Conservation (phyloP, 2,797 vertebrate species). For the Crocidura indochinensis region DNA sequence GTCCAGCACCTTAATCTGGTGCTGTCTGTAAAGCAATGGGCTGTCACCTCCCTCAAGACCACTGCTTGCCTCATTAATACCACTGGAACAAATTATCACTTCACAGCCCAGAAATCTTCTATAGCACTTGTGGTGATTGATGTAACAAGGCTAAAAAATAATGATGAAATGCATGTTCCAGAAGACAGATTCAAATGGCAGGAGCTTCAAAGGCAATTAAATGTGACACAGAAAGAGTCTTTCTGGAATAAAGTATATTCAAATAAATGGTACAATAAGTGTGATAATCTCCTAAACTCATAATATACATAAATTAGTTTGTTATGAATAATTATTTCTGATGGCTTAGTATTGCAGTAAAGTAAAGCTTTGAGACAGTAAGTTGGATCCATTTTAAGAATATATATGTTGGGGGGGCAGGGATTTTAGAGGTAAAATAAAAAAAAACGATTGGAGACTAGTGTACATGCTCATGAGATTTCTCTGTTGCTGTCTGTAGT, state of each 20-base stretch:
- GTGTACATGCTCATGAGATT: conserved; percentile 10
- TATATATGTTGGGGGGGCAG: background rate
- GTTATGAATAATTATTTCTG: conserved; percentile 83
- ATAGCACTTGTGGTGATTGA: conserved; percentile 92
- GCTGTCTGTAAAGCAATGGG: conserved; percentile 87
- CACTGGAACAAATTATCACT: conserved; percentile 92
- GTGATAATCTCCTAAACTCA: conserved; percentile 84
- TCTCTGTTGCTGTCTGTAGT: conserved; percentile 63
- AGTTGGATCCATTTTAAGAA: conserved; percentile 58
- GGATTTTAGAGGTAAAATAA: background rate
- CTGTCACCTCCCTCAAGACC: conserved; percentile 91
- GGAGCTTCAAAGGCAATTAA: conserved; percentile 92
- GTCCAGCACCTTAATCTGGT: conserved; percentile 87
- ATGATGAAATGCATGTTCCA: conserved; percentile 91
- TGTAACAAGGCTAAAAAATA: conserved; percentile 93
- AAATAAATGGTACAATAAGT: conserved; percentile 88
- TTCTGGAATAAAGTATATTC: conserved; percentile 89
- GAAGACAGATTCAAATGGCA: conserved; percentile 91
- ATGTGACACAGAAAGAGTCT: conserved; percentile 89
- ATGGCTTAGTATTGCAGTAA: conserved; percentile 76
- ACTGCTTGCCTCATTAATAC: conserved; percentile 92
- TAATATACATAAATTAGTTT: conserved; percentile 84
- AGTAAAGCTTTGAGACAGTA: conserved; percentile 77
- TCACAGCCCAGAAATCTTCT: conserved; percentile 92
- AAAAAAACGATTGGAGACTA: background rate